Evolutionary conservation across 2,113 vertebrate genomes (phyloP).

Genomic region (Dermatemys mawii): DNA sequence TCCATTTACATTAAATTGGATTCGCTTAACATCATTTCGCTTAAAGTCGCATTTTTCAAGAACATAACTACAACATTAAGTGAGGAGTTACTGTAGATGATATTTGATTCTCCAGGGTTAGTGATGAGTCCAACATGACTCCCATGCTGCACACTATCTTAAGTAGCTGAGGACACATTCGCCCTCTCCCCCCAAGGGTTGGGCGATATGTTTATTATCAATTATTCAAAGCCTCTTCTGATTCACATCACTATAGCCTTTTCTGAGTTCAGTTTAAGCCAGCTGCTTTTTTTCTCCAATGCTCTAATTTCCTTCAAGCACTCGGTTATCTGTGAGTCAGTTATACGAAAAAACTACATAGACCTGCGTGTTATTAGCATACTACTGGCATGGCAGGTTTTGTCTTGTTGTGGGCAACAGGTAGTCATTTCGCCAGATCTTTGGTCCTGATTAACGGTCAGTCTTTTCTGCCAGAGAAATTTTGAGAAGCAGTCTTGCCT

Average conservation of each 20-base stretch:
- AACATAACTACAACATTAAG: too few relatives aligned
- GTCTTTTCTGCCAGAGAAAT: conserved; percentile 28
- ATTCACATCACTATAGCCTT: background rate
- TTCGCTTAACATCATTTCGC: too few relatives aligned
- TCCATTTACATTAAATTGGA: too few relatives aligned
- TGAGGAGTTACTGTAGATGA: background rate
- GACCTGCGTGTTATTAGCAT: background rate
- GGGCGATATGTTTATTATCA: background rate
- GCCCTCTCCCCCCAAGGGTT: background rate
- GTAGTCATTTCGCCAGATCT: conserved; percentile 10
- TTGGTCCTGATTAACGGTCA: conserved; percentile 33
- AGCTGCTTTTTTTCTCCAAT: background rate
- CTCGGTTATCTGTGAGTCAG: background rate
- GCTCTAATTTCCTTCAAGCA: background rate
- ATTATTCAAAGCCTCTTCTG: background rate
- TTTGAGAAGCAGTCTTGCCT: background rate
- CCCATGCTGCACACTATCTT: background rate
- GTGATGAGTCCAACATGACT: background rate
- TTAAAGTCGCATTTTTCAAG: too few relatives aligned
- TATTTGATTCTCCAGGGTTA: background rate
- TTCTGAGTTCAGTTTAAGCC: background rate
- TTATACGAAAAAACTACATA: background rate
- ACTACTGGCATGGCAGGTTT: background rate
- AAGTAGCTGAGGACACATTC: background rate
- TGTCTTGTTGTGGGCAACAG: background rate